These are phyloP conservation scores for Eupelmus urozonus DNA, from an alignment of 2,888 invertebrate genomes.

Conservation along the genomic window DNA sequence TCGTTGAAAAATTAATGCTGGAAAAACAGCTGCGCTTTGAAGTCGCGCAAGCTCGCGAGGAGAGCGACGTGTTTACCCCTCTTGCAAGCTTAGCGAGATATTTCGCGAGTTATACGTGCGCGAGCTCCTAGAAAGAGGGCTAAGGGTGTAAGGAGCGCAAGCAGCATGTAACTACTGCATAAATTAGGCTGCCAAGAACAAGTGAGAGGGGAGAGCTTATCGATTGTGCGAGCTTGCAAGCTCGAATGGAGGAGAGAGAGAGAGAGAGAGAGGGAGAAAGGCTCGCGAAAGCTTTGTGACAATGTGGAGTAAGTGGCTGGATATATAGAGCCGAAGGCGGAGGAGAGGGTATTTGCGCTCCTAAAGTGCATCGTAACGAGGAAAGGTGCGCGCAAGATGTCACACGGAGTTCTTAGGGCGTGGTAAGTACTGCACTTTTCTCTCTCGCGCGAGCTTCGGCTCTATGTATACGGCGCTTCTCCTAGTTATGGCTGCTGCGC, in stretches of 20 bases:
- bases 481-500: background rate
- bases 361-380: conserved; percentile 33
- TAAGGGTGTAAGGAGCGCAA: too few relatives aligned
- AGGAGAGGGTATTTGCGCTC: conserved; percentile 9
- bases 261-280: background rate
- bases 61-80: too few relatives aligned
- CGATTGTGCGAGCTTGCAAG: background rate
- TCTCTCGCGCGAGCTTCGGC: background rate
- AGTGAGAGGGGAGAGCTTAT: background rate
- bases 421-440: conserved; percentile 31
- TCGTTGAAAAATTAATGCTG: too few relatives aligned
- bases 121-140: too few relatives aligned
- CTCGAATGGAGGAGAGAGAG: background rate
- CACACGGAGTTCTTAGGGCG: conserved; percentile 14
- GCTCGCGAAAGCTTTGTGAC: background rate
- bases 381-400: conserved; percentile 2
- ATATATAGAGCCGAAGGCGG: conserved; percentile 1
- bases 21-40: too few relatives aligned
- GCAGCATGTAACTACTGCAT: background rate
- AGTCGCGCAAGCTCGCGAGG: too few relatives aligned
- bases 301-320: conserved; percentile 34
- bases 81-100: too few relatives aligned
- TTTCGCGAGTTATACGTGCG: too few relatives aligned
- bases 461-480: background rate
- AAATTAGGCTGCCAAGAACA: background rate